Conservation (phyloP, 2,888 invertebrate genomes). For the Morpho deidamia region DNA sequence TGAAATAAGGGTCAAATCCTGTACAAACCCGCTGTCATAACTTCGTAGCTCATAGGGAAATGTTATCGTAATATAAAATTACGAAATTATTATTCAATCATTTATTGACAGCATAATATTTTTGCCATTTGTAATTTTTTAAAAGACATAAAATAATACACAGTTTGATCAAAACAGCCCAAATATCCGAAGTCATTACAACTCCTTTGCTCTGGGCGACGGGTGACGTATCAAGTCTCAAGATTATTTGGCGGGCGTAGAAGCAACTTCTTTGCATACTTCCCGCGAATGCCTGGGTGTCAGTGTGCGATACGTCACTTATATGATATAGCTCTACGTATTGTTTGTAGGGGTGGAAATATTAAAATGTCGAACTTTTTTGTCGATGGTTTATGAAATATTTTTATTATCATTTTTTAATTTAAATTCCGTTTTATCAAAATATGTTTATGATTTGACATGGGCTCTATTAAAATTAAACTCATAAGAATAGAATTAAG, state of each 20-base stretch:
- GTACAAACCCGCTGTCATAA: too few relatives aligned
- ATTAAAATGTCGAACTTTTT: slow-evolving; percentile 1
- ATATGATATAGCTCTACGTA: slow-evolving; percentile 71
- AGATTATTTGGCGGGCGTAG: slow-evolving; percentile 47
- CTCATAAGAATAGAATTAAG: too few relatives aligned
- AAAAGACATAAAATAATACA: neutral
- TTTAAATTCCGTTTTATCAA: too few relatives aligned
- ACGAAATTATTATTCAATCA: too few relatives aligned
- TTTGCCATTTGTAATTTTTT: too few relatives aligned
- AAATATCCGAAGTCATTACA: slow-evolving; percentile 19
- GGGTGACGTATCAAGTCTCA: slow-evolving; percentile 46
- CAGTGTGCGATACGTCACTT: slow-evolving; percentile 75
- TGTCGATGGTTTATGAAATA: slow-evolving; percentile 34
- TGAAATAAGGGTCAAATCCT: too few relatives aligned
- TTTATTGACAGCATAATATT: too few relatives aligned
- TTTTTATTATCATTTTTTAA: neutral
- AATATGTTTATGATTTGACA: too few relatives aligned
- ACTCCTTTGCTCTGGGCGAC: slow-evolving; percentile 31
- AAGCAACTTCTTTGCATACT: slow-evolving; percentile 76
- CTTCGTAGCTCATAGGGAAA: too few relatives aligned
- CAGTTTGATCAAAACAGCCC: slow-evolving; percentile 21
- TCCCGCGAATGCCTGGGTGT: slow-evolving; percentile 68
- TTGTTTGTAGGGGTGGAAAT: slow-evolving; percentile 50
- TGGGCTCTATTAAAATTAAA: too few relatives aligned
- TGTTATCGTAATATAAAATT: too few relatives aligned